phyloP scores from a whole-genome alignment of 2,113 vertebrate species.

The Platichthys flesus region DNA sequence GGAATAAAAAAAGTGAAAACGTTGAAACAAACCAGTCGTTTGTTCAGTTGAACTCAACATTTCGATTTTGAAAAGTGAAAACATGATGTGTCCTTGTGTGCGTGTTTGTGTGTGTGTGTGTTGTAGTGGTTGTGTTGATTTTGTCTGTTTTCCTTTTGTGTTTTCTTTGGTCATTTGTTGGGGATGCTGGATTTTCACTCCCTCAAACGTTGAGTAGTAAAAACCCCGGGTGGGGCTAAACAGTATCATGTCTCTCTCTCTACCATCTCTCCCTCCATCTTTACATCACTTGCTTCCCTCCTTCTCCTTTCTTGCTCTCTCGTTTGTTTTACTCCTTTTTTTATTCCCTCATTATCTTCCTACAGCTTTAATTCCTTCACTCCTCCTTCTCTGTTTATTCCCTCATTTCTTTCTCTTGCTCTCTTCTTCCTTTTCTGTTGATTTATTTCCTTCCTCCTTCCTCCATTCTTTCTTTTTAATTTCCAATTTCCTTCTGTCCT shows the following conservation, averaged over 20 bases:
- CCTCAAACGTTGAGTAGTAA: not conserved
- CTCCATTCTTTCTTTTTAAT: not conserved
- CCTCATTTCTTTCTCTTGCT: not conserved
- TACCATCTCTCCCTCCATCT: conserved; percentile 6
- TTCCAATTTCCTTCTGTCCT: not conserved
- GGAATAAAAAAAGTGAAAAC: not conserved
- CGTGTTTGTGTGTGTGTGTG: conserved; percentile 12
- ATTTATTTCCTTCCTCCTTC: not conserved
- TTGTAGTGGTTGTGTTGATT: not conserved
- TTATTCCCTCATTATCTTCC: not conserved
- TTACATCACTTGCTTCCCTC: not conserved
- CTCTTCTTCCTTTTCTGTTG: not conserved
- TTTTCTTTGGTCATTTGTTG: conserved; percentile 19
- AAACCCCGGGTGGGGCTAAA: conserved; percentile 7
- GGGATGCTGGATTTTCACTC: conserved; percentile 14
- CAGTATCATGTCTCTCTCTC: not conserved
- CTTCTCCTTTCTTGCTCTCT: not conserved
- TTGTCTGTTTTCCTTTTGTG: conserved; percentile 1
- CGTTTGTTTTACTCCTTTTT: not conserved
- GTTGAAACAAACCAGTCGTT: not conserved
- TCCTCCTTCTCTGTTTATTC: not conserved
- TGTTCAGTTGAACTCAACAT: not conserved
- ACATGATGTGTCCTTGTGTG: not conserved
- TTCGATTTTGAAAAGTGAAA: not conserved
- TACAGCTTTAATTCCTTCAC: not conserved